These are phyloP conservation scores for Mobula birostris DNA, from an alignment of 2,113 vertebrate genomes.

Conservation along the genomic window DNA sequence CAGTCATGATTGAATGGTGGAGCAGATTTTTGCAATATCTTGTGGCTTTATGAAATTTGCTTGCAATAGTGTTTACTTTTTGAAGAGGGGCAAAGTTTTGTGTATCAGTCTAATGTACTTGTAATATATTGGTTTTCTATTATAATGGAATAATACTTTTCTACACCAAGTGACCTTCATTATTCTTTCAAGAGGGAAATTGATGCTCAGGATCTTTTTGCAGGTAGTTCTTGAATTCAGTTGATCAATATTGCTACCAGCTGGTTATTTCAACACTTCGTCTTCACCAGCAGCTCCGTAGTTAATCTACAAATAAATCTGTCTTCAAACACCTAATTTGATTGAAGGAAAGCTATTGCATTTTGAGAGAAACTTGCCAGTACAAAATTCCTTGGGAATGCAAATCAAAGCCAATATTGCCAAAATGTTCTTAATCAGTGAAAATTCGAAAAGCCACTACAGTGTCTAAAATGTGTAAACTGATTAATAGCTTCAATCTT, in stretches of 20 bases:
- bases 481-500: neutral
- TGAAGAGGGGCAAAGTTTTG: neutral
- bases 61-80: neutral
- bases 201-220: neutral
- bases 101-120: neutral
- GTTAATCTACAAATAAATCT: no score
- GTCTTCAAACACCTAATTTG: neutral
- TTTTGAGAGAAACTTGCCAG: neutral
- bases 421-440: neutral
- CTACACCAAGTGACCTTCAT: neutral
- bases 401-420: neutral
- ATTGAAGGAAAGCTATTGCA: neutral
- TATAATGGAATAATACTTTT: neutral
- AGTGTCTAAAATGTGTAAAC: neutral
- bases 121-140: neutral
- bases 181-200: neutral
- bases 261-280: neutral
- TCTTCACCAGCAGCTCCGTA: neutral
- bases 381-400: neutral
- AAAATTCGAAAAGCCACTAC: neutral
- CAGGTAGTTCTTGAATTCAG: neutral
- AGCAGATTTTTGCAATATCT: no score
- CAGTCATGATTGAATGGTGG: no score
- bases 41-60: no score
- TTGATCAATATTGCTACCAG: neutral